Base-by-base conservation (phyloP, 2,113 vertebrate species). In the Pholis gunnellus region DNA sequence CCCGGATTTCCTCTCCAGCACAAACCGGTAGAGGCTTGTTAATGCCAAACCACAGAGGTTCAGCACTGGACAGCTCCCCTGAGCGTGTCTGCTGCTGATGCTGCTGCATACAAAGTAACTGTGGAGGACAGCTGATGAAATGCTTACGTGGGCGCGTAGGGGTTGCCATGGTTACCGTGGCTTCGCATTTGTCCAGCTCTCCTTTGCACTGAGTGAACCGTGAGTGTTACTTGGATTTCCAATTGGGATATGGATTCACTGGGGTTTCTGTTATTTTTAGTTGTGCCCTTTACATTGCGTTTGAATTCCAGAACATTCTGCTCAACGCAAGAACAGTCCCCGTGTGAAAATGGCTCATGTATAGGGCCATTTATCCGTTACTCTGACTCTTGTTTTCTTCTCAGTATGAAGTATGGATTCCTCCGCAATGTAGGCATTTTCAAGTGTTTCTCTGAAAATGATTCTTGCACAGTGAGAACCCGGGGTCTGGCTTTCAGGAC, bases 91-190 rank as follows among this genome's bases (percentile, higher is more conserved):
- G 20, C 50, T 54, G 50, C 50, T 9, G 29, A 59, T 63, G 44
- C 75, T 50, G 29, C 70, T 75, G 59, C 70, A 82, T 79, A 72
- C 80, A 79, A 67, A 82, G 40, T 75, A 29, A 69, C 42, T 63
- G 46, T 54, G 68, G 59, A 57, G 74, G 67, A 66, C 68, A 65
- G 48, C 61, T 66, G 29, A 83, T 66, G 81, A 29, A 59, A 48
- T 38, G 68, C 63, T 54, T 74, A 75, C 20, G 38, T 78, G 79
- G 65, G 60, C 46, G 70, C 64, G n/a, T 73, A 70, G 75, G 79
- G 71, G 84, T 75, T 82, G 70, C 65, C 59, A 79, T 79, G 71
- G 84, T 64, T 74, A 79, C 79, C 48, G 10, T 6, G 13, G 29
- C 60, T 46, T 66, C 10, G 22, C 44, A 56, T 44, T 44, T 44